A percentile compares a stretch with the other conserved stretches of the same genome.
These are phyloP conservation scores for Girardinus metallicus DNA, from an alignment of 2,797 vertebrate genomes.

Conservation along the genomic window DNA sequence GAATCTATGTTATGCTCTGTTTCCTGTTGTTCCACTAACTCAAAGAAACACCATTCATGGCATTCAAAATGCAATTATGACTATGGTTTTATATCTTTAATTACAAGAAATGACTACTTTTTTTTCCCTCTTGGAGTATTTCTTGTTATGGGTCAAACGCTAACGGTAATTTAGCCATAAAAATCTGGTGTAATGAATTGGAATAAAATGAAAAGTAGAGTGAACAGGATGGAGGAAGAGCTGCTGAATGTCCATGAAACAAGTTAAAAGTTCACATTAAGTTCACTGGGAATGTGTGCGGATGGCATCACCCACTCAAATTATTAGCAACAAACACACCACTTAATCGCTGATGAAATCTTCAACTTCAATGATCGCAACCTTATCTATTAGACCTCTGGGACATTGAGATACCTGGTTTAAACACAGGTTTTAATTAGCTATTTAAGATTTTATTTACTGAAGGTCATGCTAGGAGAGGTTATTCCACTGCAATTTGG, in stretches of 20 bases:
- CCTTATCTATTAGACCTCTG: conserved; percentile 58
- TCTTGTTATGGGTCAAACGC: conserved; percentile 57
- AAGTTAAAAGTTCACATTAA: conserved; percentile 56
- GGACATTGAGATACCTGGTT: conserved; percentile 52
- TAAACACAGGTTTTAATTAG: conserved; percentile 76
- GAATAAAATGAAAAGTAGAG: conserved; percentile 42
- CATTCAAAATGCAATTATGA: conserved; percentile 47
- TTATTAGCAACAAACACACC: conserved; percentile 57
- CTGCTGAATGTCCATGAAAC: conserved; percentile 39
- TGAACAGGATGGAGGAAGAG: conserved; percentile 5
- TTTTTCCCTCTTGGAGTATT: conserved; percentile 51
- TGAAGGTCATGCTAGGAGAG: conserved; percentile 72
- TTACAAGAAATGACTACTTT: conserved; percentile 52
- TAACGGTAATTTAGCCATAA: conserved; percentile 42
- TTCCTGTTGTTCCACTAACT: conserved; percentile 23
- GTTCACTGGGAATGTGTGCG: conserved; percentile 47
- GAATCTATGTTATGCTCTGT: conserved; percentile 24
- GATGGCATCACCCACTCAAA: conserved; percentile 55
- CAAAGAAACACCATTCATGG: conserved; percentile 27
- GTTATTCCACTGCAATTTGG: conserved; percentile 63
- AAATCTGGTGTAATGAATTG: conserved; percentile 51
- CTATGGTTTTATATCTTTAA: conserved; percentile 49
- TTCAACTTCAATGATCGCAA: conserved; percentile 64
- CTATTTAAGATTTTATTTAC: conserved; percentile 77
- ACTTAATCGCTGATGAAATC: conserved; percentile 72